These are phyloP conservation scores for Amaurobius ferox DNA, from an alignment of 2,888 invertebrate genomes.

Conservation along the genomic window DNA sequence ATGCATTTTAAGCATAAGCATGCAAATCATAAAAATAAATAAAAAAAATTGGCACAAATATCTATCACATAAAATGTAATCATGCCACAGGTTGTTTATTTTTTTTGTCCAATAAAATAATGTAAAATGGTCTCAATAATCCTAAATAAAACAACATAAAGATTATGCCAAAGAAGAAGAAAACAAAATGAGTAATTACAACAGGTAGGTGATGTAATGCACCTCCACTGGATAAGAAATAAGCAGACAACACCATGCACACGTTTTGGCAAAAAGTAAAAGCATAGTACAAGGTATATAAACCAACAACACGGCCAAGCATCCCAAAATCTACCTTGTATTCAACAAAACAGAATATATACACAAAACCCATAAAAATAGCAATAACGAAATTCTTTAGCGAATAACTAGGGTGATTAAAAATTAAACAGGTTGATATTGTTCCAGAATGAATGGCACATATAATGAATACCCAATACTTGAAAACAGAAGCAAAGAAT, in stretches of 20 bases:
- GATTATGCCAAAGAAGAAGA: constrained; percentile 48
- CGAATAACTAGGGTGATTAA: constrained; percentile 48
- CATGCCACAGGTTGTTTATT: constrained; percentile 19
- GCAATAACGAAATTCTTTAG: constrained; percentile 49
- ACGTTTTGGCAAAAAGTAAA: constrained; percentile 67
- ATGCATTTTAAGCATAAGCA: background rate
- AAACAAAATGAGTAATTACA: constrained; percentile 58
- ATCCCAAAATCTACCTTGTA: constrained; percentile 67
- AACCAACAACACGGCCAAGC: constrained; percentile 53
- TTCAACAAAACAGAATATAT: constrained; percentile 70
- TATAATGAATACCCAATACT: constrained; percentile 66
- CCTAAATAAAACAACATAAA: constrained; percentile 71
- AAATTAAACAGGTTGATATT: constrained; percentile 59
- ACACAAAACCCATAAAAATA: constrained; percentile 69
- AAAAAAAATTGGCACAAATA: constrained; percentile 38
- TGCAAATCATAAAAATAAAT: constrained; percentile 23
- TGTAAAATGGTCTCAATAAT: constrained; percentile 65
- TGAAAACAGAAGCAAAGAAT: constrained; percentile 68
- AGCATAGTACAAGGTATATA: constrained; percentile 61
- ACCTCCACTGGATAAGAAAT: constrained; percentile 36
- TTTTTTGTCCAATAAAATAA: constrained; percentile 42
- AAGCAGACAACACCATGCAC: constrained; percentile 65
- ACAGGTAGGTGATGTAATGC: constrained; percentile 41
- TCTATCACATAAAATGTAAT: constrained; percentile 21
- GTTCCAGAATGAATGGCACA: constrained; percentile 65